A percentile compares a stretch with the other conserved stretches of the same genome.
These are phyloP conservation scores for Sturnus vulgaris DNA, from an alignment of 2,113 vertebrate species.

Conservation along the genomic window DNA sequence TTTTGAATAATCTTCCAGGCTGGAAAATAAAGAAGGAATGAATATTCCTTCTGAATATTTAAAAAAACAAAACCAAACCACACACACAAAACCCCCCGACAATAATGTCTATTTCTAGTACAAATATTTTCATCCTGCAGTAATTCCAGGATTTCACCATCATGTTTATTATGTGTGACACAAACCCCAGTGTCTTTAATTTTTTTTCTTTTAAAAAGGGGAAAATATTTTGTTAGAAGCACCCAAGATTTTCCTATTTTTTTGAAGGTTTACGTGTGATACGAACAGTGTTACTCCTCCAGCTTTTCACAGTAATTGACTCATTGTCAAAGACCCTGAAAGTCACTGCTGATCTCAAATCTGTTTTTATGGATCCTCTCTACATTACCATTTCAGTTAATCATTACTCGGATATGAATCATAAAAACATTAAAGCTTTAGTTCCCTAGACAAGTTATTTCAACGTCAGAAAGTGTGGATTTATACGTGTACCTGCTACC, in stretches of 20 bases:
- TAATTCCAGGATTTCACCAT: background rate
- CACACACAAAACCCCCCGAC: accelerated
- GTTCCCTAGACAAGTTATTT: background rate
- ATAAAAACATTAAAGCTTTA: background rate
- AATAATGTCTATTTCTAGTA: background rate
- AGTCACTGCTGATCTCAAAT: background rate
- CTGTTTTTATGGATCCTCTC: background rate
- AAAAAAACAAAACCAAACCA: background rate
- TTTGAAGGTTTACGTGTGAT: background rate
- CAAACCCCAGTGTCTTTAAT: accelerated
- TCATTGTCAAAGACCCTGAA: background rate
- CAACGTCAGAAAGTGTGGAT: background rate
- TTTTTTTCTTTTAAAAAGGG: background rate
- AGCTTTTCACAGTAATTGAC: background rate
- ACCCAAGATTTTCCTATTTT: background rate
- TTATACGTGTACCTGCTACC: background rate
- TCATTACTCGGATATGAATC: background rate
- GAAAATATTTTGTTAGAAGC: background rate
- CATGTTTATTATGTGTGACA: background rate
- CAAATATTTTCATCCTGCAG: background rate
- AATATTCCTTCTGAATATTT: background rate
- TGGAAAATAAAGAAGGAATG: background rate
- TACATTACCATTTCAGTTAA: background rate
- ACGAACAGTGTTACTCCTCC: background rate
- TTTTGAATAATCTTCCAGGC: background rate